A percentile compares a stretch with the other conserved stretches of the same genome.
phyloP scores from a whole-genome alignment of 2,888 invertebrate genomes.

The Drosophila meridiana region DNA sequence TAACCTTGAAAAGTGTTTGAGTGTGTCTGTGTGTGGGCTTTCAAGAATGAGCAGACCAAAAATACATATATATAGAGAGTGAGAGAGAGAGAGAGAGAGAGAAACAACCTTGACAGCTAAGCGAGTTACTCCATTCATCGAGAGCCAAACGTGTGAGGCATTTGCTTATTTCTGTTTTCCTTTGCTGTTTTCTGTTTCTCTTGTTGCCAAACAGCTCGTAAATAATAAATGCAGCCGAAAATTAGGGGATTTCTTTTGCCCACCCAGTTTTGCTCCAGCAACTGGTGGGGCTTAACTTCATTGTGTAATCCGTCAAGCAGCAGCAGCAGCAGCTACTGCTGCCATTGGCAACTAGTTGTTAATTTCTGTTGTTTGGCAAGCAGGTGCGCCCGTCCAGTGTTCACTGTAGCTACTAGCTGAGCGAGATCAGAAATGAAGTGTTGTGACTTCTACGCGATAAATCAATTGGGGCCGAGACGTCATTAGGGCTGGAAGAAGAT shows the following conservation, averaged over 20 bases:
- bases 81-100: not conserved
- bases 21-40: slow-evolving; percentile 21
- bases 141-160: slow-evolving; percentile 21
- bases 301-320: slow-evolving; percentile 59
- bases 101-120: slow-evolving; percentile 35
- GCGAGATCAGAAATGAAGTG: slow-evolving; percentile 15
- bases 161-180: slow-evolving; percentile 9
- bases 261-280: not conserved
- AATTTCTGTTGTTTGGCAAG: slow-evolving; percentile 67
- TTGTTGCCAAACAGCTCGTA: slow-evolving; percentile 34
- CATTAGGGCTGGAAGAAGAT: slow-evolving; percentile 27
- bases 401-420: slow-evolving; percentile 3
- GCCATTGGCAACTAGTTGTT: slow-evolving; percentile 67
- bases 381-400: slow-evolving; percentile 58
- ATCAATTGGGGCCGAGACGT: slow-evolving; percentile 54
- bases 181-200: not conserved
- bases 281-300: slow-evolving; percentile 17
- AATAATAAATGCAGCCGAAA: slow-evolving; percentile 52
- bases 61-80: slow-evolving; percentile 39
- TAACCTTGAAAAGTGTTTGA: slow-evolving; percentile 71
- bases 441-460: slow-evolving; percentile 42
- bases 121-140: slow-evolving; percentile 24
- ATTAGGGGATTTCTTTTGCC: slow-evolving; percentile 3
- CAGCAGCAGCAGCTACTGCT: slow-evolving; percentile 26
- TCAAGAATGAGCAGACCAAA: slow-evolving; percentile 46